A percentile compares a stretch with the other conserved stretches of the same genome.
Evolutionary conservation across 1,140 invertebrate species (phyloP).

Genomic region (Cyrtorhinus lividipennis): DNA sequence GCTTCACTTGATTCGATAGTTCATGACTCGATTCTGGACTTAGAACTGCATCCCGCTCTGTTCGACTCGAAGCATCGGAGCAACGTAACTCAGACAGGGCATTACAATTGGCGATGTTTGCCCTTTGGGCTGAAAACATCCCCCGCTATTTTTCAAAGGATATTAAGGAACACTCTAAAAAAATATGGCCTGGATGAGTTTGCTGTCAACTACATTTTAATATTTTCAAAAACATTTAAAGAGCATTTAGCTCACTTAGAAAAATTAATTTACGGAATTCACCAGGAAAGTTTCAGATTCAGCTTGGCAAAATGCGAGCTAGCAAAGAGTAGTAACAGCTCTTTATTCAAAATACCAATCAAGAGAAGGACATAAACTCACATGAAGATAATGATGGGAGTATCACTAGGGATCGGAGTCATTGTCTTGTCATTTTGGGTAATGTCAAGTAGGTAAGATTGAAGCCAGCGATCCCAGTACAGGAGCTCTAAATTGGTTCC

Average conservation of each 20-base stretch:
- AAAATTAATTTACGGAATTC: constrained; percentile 3
- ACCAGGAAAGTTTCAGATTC: constrained; percentile 27
- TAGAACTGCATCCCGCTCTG: too few species aligned
- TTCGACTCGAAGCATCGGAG: too few species aligned
- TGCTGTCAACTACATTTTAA: neutral
- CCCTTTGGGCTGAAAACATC: constrained; percentile 30
- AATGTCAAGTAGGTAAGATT: neutral
- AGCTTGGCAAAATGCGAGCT: constrained; percentile 28
- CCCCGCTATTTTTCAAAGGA: constrained; percentile 34
- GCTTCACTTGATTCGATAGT: too few species aligned
- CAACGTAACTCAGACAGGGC: constrained; percentile 29
- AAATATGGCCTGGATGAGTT: neutral
- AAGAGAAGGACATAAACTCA: neutral
- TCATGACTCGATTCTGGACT: too few species aligned
- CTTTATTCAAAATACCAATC: too few species aligned
- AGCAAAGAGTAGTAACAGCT: constrained; percentile 21
- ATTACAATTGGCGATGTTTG: constrained; percentile 28
- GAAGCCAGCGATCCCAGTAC: neutral
- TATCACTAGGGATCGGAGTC: too few species aligned
- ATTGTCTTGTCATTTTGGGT: neutral
- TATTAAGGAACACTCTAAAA: constrained; percentile 16
- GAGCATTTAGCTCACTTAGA: neutral
- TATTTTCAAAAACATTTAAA: neutral
- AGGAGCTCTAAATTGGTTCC: neutral
- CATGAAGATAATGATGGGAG: neutral